Conservation (phyloP, 2,113 vertebrate species). For the Gorsachius goisagi region DNA sequence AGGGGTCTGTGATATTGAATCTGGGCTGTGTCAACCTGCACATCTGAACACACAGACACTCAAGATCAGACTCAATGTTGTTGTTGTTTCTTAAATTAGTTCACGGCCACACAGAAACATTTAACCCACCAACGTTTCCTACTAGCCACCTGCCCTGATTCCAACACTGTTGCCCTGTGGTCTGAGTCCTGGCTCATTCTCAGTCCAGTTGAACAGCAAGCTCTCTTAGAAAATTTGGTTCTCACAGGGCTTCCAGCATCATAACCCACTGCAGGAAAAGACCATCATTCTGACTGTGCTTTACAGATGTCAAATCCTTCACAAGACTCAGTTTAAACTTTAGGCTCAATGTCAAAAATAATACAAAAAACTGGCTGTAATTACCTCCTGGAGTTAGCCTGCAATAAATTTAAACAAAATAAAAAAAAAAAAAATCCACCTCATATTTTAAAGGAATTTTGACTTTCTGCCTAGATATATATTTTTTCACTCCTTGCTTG, state of each 20-base stretch:
- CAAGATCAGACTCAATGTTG: background rate
- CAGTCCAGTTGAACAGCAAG: background rate
- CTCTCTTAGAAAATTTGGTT: slow-evolving; percentile 22
- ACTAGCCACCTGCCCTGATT: background rate
- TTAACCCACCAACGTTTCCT: background rate
- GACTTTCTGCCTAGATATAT: slow-evolving; percentile 50
- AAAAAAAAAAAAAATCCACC: background rate
- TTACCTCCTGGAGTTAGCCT: slow-evolving; percentile 30
- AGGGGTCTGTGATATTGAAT: background rate
- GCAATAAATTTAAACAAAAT: slow-evolving; percentile 44
- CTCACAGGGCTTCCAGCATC: background rate
- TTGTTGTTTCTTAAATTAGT: background rate
- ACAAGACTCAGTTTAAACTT: background rate
- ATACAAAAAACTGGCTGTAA: slow-evolving; percentile 23
- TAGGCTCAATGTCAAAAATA: slow-evolving; percentile 58
- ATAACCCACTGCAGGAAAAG: slow-evolving; percentile 33
- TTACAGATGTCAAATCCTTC: slow-evolving; percentile 44
- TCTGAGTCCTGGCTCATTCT: background rate
- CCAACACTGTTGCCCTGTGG: background rate
- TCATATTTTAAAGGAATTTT: slow-evolving; percentile 50
- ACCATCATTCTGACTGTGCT: background rate
- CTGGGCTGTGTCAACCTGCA: background rate
- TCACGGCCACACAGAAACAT: background rate
- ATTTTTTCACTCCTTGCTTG: slow-evolving; percentile 57
- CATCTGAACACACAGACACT: background rate